phyloP scores from a whole-genome alignment of 2,113 vertebrate species.

The Elachura formosa region DNA sequence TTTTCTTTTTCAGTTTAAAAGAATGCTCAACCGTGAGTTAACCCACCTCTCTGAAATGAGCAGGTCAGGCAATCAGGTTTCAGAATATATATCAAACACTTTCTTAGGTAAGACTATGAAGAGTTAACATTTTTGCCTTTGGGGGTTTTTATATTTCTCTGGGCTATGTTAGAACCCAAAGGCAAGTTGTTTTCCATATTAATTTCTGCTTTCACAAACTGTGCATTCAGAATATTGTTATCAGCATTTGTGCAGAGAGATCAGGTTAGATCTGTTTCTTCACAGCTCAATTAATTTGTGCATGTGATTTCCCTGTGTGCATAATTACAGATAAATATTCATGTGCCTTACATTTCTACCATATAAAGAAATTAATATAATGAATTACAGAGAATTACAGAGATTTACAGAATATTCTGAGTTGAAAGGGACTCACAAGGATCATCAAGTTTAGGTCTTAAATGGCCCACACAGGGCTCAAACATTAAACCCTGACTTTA shows the following conservation, averaged over 20 bases:
- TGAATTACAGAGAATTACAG: background rate
- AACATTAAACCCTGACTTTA: background rate
- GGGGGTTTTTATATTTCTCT: background rate
- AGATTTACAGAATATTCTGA: background rate
- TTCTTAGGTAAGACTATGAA: conserved; percentile 87
- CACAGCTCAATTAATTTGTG: background rate
- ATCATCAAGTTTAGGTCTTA: background rate
- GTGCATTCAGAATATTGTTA: background rate
- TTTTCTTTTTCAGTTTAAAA: conserved; percentile 88
- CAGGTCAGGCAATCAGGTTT: conserved; percentile 97
- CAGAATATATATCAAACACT: conserved; percentile 96
- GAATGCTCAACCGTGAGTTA: conserved; percentile 97
- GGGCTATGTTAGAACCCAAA: background rate
- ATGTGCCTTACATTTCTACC: background rate
- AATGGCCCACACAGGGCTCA: background rate
- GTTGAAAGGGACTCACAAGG: background rate
- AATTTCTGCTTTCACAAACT: background rate
- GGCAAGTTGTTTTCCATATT: background rate
- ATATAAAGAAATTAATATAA: background rate
- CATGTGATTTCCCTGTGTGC: background rate
- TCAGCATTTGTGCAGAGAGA: background rate
- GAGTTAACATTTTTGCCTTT: background rate
- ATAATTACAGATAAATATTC: background rate
- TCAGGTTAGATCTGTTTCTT: background rate
- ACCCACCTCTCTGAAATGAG: conserved; percentile 98